Base-by-base conservation (phyloP, 2,113 vertebrate genomes). In the Bungarus multicinctus region DNA sequence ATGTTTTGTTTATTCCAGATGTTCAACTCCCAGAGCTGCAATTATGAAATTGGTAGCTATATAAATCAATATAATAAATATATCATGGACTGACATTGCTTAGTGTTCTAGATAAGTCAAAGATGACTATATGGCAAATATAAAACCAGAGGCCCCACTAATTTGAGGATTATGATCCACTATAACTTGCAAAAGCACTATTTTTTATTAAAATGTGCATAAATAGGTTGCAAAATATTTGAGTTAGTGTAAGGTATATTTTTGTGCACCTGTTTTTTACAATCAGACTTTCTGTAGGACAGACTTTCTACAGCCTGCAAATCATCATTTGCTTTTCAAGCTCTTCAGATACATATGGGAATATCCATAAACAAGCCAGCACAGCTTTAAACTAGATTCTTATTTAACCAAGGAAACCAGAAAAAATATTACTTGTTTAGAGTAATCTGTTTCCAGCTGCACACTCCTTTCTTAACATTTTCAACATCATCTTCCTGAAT, bases 191-290 rank as follows among this genome's bases (percentile, higher is more conserved):
- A 87, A 64, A 58, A 69, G 34, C 64, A 69, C 30, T 57, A 57
- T 57, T 86, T 27, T 47, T 20, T n/a, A 47, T 22, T 57, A 90
- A 90, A 58, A 64, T 60, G 22, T 34, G 64, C 81, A 93, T 81
- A 87, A 50, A 60, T 57, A 20, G 30, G 22, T 93, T 90, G 45
- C 54, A 93, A 58, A 87, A 57, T 88, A 92, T 89, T 85, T 81
- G 34, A 39, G 16, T 20, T 81, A 81, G 34, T 22, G 18, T 81
- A 22, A 81, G 34, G 18, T 81, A 81, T 1, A 8, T 39, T 39
- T 27, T 81, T 39, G 6, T 81, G 34, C 34, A 81, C 18, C 34
- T 81, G 34, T 6, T 81, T 81, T 81, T 39, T 81, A 81, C 34
- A 81, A 39, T 81, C 69, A 39, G 69, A 81, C 3, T 69, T 69